Evolutionary conservation across 2,113 vertebrate genomes (phyloP).

Genomic region (Rhea americana): DNA sequence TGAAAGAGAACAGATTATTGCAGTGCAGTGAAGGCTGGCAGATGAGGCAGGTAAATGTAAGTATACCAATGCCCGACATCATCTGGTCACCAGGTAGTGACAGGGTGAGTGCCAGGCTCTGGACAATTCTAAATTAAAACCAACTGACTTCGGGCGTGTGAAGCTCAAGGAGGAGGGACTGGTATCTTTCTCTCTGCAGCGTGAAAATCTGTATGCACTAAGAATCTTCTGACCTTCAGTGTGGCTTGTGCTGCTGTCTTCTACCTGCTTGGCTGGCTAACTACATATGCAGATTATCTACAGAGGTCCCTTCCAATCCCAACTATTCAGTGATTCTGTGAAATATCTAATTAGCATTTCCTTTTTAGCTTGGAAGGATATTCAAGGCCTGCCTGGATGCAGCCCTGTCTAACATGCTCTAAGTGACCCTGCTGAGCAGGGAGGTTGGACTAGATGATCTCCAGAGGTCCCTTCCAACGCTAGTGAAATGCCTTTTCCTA

Average conservation of each 20-base stretch:
- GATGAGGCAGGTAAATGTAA: no score
- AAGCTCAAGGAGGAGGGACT: background rate
- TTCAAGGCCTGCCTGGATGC: no score
- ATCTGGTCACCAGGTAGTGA: accelerated
- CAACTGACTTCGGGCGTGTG: background rate
- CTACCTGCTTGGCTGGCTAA: background rate
- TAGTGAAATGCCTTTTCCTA: accelerated
- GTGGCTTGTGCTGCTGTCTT: background rate
- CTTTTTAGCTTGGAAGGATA: no score
- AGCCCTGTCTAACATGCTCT: no score
- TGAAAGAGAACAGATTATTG: background rate
- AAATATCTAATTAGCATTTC: no score
- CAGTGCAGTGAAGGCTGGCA: background rate
- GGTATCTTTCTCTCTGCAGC: background rate
- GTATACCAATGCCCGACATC: background rate
- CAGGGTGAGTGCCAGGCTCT: background rate
- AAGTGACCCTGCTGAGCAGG: no score
- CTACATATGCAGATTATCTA: no score
- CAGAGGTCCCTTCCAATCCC: no score
- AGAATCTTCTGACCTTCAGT: no score
- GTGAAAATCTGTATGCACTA: background rate
- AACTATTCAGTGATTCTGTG: no score
- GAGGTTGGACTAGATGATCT: no score
- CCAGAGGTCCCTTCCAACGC: no score
- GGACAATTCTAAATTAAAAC: accelerated